Evolutionary conservation across 1,140 invertebrate species (phyloP).

Genomic region (Drosophila punjabiensis): DNA sequence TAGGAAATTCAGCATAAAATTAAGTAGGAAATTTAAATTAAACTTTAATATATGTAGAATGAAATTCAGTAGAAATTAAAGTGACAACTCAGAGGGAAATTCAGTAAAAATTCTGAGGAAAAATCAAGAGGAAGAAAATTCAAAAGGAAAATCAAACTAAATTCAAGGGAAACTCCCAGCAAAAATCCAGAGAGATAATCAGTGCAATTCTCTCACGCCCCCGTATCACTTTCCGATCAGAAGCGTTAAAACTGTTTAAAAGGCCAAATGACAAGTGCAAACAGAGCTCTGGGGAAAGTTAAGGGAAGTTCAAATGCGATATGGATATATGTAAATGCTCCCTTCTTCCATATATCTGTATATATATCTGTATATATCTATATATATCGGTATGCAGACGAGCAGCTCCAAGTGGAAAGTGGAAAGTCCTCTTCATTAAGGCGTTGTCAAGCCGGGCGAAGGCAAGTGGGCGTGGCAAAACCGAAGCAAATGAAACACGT

Average conservation of each 20-base stretch:
- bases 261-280: slow-evolving; percentile 65
- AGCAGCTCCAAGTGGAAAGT: slow-evolving; percentile 6
- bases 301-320: slow-evolving; percentile 30
- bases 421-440: slow-evolving; percentile 27
- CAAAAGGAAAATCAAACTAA: not conserved
- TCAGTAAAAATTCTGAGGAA: not conserved
- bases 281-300: slow-evolving; percentile 42
- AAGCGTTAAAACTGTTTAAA: slow-evolving; percentile 44
- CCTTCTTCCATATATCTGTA: not conserved
- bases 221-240: slow-evolving; percentile 58
- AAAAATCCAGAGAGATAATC: slow-evolving; percentile 24
- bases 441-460: slow-evolving; percentile 21
- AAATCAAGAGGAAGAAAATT: not conserved
- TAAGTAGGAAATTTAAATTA: too few relatives aligned
- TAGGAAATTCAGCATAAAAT: too few relatives aligned
- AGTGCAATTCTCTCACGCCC: slow-evolving; percentile 8
- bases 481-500: slow-evolving; percentile 67
- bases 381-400: slow-evolving; percentile 15
- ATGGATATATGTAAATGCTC: slow-evolving; percentile 32
- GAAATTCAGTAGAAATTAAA: too few relatives aligned
- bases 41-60: not conserved
- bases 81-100: not conserved
- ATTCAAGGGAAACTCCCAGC: not conserved
- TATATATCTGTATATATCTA: not conserved
- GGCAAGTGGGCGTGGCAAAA: slow-evolving; percentile 11